Base-by-base conservation (phyloP, 1,140 invertebrate genomes). In the Cydia pomonella region DNA sequence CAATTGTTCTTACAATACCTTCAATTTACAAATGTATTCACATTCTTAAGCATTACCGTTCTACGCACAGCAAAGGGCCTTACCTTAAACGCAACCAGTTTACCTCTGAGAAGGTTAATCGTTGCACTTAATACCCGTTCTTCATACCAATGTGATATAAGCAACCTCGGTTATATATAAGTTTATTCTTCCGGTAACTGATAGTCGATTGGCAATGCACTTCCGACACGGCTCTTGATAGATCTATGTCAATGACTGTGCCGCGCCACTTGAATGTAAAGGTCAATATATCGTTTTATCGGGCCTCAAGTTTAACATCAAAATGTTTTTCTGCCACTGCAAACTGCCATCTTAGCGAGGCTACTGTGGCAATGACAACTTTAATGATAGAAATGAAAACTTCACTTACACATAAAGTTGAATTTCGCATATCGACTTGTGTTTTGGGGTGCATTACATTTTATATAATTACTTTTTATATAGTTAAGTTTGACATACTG, bases 91-190 rank as follows among this genome's bases (percentile, higher is more conserved):
- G 50, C 47, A 72, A 74, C 74, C 72, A 73, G 77, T 79, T 79
- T 64, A n/a, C 75, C 77, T 79, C 69, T 21, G 29, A 9, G 59
- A 79, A 79, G 77, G 77, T 79, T 79, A 74, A 69, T 69, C 18
- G 64, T 29, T 69, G n/a, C 64, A 69, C 27, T 69, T 33, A 69
- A 66, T 69, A 38, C 64, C 1, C 64, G 27, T 18, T 16, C 64
- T 69, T 38, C 64, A 69, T 69, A 69, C 64, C 16, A 69, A 69
- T 69, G 23, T 64, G 64, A 18, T 38, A 38, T 69, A 69, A 41
- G 64, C n/a, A 69, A 13, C 64, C 64, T 69, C 64, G 64, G 16
- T 18, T 69, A 33, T 69, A 18, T 38, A 21, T 38, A 69, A 41
- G 29, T 33, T 38, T 38, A 69, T 69, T 29, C 29, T 69, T 69